phyloP scores from a whole-genome alignment of 2,888 invertebrate genomes.

The Cybosia mesomella region DNA sequence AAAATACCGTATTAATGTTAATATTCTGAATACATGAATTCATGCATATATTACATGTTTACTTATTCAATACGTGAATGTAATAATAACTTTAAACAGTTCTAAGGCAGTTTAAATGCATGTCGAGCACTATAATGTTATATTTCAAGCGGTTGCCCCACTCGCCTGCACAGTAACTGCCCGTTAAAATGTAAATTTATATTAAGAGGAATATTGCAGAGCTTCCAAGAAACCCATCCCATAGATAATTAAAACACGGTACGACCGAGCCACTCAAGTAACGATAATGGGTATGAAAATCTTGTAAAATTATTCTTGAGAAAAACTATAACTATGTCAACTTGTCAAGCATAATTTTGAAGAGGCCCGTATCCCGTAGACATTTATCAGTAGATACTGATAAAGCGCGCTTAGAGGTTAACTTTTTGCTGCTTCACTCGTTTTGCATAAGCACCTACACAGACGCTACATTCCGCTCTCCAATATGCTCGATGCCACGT shows the following conservation, averaged over 20 bases:
- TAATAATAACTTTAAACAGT: conserved; percentile 57
- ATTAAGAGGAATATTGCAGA: conserved; percentile 57
- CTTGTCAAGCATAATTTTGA: conserved; percentile 10
- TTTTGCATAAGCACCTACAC: too few species aligned
- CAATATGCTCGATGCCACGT: too few species aligned
- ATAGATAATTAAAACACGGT: conserved; percentile 57
- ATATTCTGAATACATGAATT: neutral
- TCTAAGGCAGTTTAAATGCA: conserved; percentile 71
- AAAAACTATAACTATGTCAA: conserved; percentile 1
- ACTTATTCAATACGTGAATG: conserved; percentile 48
- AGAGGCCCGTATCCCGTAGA: too few species aligned
- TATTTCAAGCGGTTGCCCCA: conserved; percentile 56
- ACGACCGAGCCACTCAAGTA: conserved; percentile 42
- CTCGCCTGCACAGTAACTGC: conserved; percentile 62
- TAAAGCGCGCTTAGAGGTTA: too few species aligned
- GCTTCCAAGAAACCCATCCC: conserved; percentile 43
- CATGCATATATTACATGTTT: conserved; percentile 25
- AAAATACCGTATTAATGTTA: neutral
- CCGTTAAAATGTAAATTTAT: conserved; percentile 70
- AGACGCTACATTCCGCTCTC: too few species aligned
- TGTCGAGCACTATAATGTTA: conserved; percentile 57
- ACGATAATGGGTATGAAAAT: conserved; percentile 30
- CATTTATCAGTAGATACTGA: too few species aligned
- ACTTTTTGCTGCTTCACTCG: too few species aligned
- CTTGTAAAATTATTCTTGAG: conserved; percentile 23